These are phyloP conservation scores for Polyploca ridens DNA, from an alignment of 2,888 invertebrate species.

Conservation along the genomic window DNA sequence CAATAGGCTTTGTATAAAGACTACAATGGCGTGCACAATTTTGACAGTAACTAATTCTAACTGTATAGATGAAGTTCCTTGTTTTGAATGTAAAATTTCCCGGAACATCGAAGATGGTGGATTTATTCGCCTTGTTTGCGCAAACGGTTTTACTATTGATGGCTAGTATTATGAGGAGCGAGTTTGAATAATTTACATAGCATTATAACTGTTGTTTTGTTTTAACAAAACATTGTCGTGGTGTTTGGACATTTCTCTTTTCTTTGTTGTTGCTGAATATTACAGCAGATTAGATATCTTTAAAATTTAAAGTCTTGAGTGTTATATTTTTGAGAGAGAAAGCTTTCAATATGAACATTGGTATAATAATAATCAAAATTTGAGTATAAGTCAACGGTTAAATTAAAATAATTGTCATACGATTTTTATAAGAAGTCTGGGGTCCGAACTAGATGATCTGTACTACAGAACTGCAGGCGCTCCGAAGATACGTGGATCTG, in stretches of 20 bases:
- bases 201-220: conserved; percentile 23
- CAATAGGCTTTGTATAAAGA: not conserved
- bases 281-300: no score
- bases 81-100: conserved; percentile 27
- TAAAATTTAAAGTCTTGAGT: no score
- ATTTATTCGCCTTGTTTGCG: conserved; percentile 17
- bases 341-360: no score
- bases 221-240: conserved; percentile 18
- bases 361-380: no score
- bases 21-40: conserved; percentile 8
- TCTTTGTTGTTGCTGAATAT: conserved; percentile 1
- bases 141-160: conserved; percentile 12
- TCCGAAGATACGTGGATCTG: no score
- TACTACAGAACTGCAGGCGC: no score
- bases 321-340: no score
- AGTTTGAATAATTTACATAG: conserved; percentile 36
- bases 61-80: conserved; percentile 6
- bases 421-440: no score
- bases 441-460: no score
- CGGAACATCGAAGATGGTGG: conserved; percentile 18
- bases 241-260: conserved; percentile 13
- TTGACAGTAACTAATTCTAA: not conserved
- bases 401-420: no score
- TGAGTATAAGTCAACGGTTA: no score
- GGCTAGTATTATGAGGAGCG: conserved; percentile 1